Conservation (phyloP, 2,113 vertebrate species). For the Ophiodon elongatus region DNA sequence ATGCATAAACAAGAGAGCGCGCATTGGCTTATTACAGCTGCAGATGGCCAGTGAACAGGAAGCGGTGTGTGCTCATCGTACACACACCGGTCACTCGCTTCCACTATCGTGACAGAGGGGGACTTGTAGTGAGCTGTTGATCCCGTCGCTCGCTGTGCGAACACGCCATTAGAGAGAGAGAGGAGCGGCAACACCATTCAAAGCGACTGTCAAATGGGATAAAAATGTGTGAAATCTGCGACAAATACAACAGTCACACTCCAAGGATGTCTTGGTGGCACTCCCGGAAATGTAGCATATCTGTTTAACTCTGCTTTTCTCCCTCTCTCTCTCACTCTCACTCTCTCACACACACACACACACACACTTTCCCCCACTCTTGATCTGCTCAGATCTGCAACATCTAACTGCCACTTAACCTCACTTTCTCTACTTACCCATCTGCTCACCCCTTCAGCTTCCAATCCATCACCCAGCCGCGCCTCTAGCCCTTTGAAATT, state of each 20-base stretch:
- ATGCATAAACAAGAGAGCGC: background rate
- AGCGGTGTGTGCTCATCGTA: background rate
- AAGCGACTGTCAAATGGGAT: background rate
- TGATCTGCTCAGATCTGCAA: slow-evolving; percentile 83
- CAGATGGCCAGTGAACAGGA: background rate
- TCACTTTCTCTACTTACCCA: slow-evolving; percentile 86
- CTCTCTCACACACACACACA: slow-evolving; percentile 28
- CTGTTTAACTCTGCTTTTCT: slow-evolving; percentile 52
- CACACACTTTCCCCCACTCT: slow-evolving; percentile 63
- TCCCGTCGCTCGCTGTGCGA: background rate
- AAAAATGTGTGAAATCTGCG: slow-evolving; percentile 25
- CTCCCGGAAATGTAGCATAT: slow-evolving; percentile 36
- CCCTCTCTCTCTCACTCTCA: slow-evolving; percentile 11
- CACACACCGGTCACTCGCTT: slow-evolving; percentile 1
- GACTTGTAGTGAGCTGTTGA: background rate
- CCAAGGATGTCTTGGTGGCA: slow-evolving; percentile 40
- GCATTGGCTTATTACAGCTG: slow-evolving; percentile 1
- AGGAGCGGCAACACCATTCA: background rate
- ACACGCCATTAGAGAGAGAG: background rate
- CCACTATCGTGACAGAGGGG: background rate
- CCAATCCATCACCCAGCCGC: slow-evolving; percentile 76
- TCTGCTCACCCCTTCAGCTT: slow-evolving; percentile 76
- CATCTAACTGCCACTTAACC: slow-evolving; percentile 87
- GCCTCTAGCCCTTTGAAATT: slow-evolving; percentile 72
- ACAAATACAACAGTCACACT: slow-evolving; percentile 28